Evolutionary conservation across 35 echinoderm and acorn worm species (phyloP), one percentile per base, ranked within the genome.

Genomic region (Anneissia japonica): DNA sequence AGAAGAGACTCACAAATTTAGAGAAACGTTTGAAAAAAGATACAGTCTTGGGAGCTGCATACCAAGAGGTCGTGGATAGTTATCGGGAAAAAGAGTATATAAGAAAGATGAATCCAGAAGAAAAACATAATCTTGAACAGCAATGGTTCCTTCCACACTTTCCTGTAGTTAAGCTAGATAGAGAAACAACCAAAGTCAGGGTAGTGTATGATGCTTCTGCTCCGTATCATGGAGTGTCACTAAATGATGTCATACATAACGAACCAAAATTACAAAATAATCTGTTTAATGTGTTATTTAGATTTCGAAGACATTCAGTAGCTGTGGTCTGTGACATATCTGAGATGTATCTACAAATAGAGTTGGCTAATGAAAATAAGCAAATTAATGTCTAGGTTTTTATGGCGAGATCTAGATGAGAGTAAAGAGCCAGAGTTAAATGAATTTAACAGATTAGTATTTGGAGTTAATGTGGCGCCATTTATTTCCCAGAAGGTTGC

Each of bases 301-400:
- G 37, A 17, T 87, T 87, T 76, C 21, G 87, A 82, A 75, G 79
- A 77, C 36, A 75, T 30, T 31, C 55, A 75, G 80, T 89, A 46
- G 87, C 79, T 16, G 9, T 89, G 35, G 86, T 88, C 21, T 88
- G 77, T 72, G 86, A 88, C 31, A 37, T 81, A 31, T 3, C 39
- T 3, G 41, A 88, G 40, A 87, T 88, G 86, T 81, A 88, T 39
- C 28, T 88, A 10, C 76, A 88, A 23, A 81, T 81, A 35, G 0
- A 72, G 34, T 9, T 81, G 23, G 31, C 31, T 64, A 32, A 43
- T 6, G 40, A 43, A 43, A 14, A 6, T 43, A 43, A 43, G 14
- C n/a, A n/a, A n/a, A n/a, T 14, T 14, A 14, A 43, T 43, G 40
- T 32, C 7, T 75, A 75, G 73, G 31, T 75, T 75, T 32, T 32